Conservation (phyloP, 2,113 vertebrate species). For the Zosterops japonicus region DNA sequence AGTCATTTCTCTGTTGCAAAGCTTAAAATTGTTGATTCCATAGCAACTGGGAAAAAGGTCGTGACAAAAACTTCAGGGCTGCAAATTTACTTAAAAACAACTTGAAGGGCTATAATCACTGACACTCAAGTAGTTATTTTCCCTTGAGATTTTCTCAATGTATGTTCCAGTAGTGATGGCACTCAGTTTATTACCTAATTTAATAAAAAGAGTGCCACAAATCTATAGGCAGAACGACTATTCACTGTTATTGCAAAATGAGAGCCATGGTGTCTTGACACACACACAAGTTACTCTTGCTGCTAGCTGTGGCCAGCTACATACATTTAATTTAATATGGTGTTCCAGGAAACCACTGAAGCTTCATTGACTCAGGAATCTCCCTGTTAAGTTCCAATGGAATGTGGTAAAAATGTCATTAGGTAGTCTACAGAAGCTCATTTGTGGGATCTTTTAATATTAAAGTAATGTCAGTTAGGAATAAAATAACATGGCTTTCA, state of each 20-base stretch:
- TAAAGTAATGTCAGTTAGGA: neutral
- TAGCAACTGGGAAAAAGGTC: neutral
- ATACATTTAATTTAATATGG: neutral
- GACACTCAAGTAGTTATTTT: neutral
- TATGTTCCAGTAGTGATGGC: neutral
- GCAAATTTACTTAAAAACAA: neutral
- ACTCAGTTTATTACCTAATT: neutral
- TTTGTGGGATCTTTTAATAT: neutral
- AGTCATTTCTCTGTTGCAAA: neutral
- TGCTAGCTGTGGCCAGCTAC: neutral
- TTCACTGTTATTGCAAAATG: neutral
- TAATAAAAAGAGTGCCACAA: neutral
- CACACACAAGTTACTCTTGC: neutral
- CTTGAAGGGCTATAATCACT: neutral
- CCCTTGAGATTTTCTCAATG: neutral
- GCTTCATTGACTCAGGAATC: neutral
- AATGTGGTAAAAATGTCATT: neutral
- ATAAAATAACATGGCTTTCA: neutral
- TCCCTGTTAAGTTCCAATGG: neutral
- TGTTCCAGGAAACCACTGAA: neutral
- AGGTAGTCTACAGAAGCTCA: neutral
- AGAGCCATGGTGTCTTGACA: neutral
- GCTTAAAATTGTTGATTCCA: neutral
- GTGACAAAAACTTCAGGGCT: neutral
- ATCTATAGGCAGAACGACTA: neutral